A percentile compares a stretch with the other conserved stretches of the same genome.
phyloP scores from a whole-genome alignment of 2,888 invertebrate species.

The Agrotis segetum region DNA sequence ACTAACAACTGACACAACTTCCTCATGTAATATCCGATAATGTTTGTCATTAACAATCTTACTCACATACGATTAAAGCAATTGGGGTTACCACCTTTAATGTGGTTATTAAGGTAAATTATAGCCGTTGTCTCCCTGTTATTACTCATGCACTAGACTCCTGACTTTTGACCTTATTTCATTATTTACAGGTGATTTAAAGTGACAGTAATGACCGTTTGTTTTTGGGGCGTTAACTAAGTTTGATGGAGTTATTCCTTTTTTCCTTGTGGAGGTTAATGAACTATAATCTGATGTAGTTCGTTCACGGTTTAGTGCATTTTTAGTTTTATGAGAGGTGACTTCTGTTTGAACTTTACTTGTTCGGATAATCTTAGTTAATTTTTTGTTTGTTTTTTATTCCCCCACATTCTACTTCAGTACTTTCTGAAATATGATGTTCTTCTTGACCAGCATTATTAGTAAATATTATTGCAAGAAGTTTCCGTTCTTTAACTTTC shows the following conservation, averaged over 20 bases:
- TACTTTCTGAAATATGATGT: neutral
- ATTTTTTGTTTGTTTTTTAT: neutral
- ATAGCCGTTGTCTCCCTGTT: conserved; percentile 18
- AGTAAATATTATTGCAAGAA: neutral
- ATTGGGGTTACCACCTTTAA: conserved; percentile 46
- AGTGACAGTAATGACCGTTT: conserved; percentile 26
- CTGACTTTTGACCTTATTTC: conserved; percentile 26
- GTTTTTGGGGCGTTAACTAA: conserved; percentile 21
- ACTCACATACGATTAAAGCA: conserved; percentile 26
- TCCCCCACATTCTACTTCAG: neutral
- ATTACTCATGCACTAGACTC: conserved; percentile 45
- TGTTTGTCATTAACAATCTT: conserved; percentile 29
- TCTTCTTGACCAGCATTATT: no score
- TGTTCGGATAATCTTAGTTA: no score
- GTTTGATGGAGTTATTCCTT: conserved; percentile 2
- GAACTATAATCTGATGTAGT: neutral
- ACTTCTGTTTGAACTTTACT: conserved; percentile 7
- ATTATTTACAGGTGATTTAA: conserved; percentile 30
- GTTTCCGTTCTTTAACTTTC: neutral
- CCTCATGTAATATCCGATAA: conserved; percentile 12
- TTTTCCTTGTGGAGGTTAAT: neutral
- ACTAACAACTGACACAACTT: conserved; percentile 11
- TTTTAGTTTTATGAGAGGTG: neutral
- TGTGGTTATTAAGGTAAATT: conserved; percentile 44
- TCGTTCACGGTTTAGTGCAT: conserved; percentile 14